Evolutionary conservation across 2,797 vertebrate species (phyloP).

Genomic region (Sebastes baramenuke): DNA sequence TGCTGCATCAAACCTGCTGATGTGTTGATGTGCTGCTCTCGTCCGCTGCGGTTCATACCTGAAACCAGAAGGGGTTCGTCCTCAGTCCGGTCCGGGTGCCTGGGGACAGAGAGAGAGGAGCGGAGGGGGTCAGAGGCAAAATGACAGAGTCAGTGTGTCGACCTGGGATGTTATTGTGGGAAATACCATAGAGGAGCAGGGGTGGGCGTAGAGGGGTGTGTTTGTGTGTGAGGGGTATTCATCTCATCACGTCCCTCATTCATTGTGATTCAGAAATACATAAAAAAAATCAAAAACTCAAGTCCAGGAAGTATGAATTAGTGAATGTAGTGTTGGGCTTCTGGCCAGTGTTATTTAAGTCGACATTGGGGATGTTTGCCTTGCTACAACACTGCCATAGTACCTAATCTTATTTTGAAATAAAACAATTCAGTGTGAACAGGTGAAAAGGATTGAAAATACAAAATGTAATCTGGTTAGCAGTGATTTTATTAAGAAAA

Average conservation of each 20-base stretch:
- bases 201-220: conserved; percentile 16
- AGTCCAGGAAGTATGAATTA: not conserved
- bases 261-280: not conserved
- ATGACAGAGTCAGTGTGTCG: conserved; percentile 33
- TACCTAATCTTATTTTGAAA: not conserved
- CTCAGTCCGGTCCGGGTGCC: conserved; percentile 19
- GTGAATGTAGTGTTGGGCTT: not conserved
- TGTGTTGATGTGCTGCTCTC: conserved; percentile 4
- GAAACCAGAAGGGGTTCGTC: conserved; percentile 39
- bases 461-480: not conserved
- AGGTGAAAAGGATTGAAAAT: not conserved
- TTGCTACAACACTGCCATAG: not conserved
- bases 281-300: not conserved
- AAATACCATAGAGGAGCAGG: conserved; percentile 50
- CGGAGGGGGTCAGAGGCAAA: conserved; percentile 35
- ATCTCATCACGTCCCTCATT: not conserved
- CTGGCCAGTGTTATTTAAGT: not conserved
- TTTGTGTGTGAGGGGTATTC: conserved; percentile 11
- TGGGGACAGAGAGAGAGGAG: conserved; percentile 4
- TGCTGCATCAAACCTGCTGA: conserved; percentile 47
- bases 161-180: conserved; percentile 59
- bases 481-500: not conserved
- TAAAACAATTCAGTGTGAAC: not conserved
- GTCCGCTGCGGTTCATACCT: conserved; percentile 52
- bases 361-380: not conserved